These are phyloP conservation scores for Aplodontia rufa DNA, from an alignment of 2,113 vertebrate species.

Conservation along the genomic window DNA sequence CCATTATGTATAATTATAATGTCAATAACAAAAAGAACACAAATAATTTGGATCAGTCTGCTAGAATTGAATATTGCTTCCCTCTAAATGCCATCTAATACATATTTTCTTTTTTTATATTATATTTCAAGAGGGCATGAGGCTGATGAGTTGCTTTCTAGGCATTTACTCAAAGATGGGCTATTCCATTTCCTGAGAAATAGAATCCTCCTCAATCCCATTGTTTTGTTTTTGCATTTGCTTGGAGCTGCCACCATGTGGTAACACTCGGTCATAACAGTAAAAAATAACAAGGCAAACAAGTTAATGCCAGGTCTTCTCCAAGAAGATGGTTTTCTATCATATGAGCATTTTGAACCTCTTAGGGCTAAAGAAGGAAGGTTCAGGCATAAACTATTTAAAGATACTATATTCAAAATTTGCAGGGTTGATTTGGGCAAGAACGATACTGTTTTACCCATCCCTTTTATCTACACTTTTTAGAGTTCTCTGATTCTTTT, in stretches of 20 bases:
- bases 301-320: background rate
- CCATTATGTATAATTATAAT: too few relatives aligned
- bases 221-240: background rate
- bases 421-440: background rate
- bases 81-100: background rate
- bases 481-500: background rate
- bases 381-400: background rate
- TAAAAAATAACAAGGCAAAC: background rate
- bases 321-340: background rate
- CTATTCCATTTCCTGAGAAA: background rate
- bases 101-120: background rate
- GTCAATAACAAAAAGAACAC: too few relatives aligned
- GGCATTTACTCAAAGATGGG: background rate
- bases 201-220: background rate
- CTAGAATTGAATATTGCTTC: background rate
- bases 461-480: background rate
- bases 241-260: constrained; percentile 83
- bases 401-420: background rate
- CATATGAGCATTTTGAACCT: background rate
- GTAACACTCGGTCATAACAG: constrained; percentile 37
- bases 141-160: background rate
- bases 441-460: background rate
- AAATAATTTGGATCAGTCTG: background rate
- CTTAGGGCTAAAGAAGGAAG: background rate
- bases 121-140: background rate